These are phyloP conservation scores for Rapana venosa DNA, from an alignment of 2,888 invertebrate species.

Conservation along the genomic window DNA sequence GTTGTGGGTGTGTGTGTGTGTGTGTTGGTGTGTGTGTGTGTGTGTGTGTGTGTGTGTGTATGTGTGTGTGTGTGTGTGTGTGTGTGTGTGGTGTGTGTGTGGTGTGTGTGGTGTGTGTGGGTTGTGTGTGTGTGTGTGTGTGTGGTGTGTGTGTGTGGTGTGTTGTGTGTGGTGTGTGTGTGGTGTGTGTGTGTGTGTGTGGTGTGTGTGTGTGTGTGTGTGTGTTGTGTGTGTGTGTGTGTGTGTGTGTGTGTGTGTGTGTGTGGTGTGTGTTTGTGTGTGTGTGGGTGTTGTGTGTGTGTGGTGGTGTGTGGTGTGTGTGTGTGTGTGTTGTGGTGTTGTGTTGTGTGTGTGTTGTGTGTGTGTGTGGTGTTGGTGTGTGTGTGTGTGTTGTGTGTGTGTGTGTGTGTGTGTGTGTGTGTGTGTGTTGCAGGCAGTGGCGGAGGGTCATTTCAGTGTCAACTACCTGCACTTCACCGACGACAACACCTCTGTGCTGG, in stretches of 20 bases:
- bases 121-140: conserved; percentile 18
- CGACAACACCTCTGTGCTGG: conserved; percentile 27
- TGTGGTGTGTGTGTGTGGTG: conserved; percentile 18
- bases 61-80: neutral
- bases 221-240: neutral
- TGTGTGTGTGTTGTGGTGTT: neutral
- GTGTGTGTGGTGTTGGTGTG: neutral
- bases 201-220: neutral
- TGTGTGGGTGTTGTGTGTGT: conserved; percentile 10
- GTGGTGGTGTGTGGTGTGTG: neutral
- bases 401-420: neutral
- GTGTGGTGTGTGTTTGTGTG: conserved; percentile 18
- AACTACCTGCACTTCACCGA: conserved; percentile 16
- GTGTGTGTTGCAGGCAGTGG: neutral
- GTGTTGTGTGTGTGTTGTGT: neutral
- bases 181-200: neutral
- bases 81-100: neutral
- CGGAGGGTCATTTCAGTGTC: conserved; percentile 8
- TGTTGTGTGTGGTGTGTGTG: neutral
- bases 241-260: neutral
- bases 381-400: neutral
- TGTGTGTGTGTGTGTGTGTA: neutral
- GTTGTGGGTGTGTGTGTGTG: no score
- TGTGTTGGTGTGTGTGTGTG: neutral
- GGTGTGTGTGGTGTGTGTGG: neutral